A percentile compares a stretch with the other conserved stretches of the same genome.
phyloP scores from a whole-genome alignment of 2,888 invertebrate species.

The Oscheius sp. region DNA sequence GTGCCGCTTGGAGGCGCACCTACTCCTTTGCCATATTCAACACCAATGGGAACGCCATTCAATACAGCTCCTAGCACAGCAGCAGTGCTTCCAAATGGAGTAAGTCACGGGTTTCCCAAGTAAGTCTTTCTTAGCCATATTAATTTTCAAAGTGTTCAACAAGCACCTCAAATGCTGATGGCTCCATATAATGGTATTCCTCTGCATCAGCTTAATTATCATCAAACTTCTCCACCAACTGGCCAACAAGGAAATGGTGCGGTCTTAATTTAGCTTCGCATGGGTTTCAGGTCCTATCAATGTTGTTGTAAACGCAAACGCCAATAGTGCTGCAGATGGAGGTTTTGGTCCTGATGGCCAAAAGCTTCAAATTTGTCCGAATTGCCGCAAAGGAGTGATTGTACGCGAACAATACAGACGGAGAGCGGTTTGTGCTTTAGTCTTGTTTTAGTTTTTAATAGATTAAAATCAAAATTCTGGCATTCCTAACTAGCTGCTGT shows the following conservation, averaged over 20 bases:
- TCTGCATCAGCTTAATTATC: neutral
- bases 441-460: neutral
- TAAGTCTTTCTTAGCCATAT: neutral
- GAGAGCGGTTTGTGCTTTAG: neutral
- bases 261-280: neutral
- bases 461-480: slow-evolving; percentile 2
- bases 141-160: neutral
- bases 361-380: slow-evolving; percentile 5
- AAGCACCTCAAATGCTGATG: neutral
- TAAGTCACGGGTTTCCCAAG: neutral
- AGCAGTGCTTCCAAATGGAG: neutral
- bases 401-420: slow-evolving; percentile 8
- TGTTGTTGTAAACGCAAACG: slow-evolving; percentile 10
- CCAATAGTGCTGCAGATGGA: neutral
- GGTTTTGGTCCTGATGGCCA: neutral
- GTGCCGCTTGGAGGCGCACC: neutral
- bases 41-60: neutral
- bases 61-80: neutral
- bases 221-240: neutral
- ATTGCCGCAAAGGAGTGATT: slow-evolving; percentile 8
- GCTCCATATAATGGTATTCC: neutral
- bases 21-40: slow-evolving; percentile 5
- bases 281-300: neutral
- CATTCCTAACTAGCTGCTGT: neutral
- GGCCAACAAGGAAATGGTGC: slow-evolving; percentile 5